Conservation (phyloP, 2,113 vertebrate genomes). For the Hiodon alosoides region DNA sequence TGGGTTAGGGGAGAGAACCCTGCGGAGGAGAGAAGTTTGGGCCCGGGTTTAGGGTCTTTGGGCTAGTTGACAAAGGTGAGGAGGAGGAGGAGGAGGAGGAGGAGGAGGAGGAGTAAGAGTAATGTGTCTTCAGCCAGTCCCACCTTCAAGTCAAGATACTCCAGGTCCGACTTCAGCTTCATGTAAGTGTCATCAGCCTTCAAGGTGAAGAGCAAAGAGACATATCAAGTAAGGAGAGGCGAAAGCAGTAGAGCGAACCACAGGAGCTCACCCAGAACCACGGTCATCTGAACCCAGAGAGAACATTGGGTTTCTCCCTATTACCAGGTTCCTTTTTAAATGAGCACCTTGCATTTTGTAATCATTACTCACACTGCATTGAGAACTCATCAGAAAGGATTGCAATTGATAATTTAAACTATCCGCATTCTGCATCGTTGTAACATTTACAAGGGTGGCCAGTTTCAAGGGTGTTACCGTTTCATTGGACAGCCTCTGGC, state of each 20-base stretch:
- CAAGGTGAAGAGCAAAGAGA: conserved; percentile 54
- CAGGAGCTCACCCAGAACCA: conserved; percentile 28
- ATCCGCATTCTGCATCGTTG: not conserved
- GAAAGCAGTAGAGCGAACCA: conserved; percentile 50
- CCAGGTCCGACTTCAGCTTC: conserved; percentile 97
- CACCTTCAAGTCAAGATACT: conserved; percentile 98
- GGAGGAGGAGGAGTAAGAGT: conserved; percentile 31
- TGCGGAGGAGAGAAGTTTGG: conserved; percentile 19
- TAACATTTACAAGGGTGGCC: not conserved
- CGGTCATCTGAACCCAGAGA: not conserved
- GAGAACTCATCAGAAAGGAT: conserved; percentile 20
- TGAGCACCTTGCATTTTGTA: too few species aligned
- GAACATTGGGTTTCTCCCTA: too few species aligned
- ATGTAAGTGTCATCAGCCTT: conserved; percentile 97
- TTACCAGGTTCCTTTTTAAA: too few species aligned
- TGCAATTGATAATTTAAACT: not conserved
- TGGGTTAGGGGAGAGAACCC: conserved; percentile 23
- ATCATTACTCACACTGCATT: too few species aligned
- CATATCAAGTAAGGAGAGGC: conserved; percentile 53
- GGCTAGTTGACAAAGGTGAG: conserved; percentile 11
- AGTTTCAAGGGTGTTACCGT: not conserved
- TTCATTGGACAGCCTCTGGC: too few species aligned
- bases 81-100: conserved; percentile 33
- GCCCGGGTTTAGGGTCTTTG: conserved; percentile 26
- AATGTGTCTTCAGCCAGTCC: conserved; percentile 50